These are phyloP conservation scores for Slavum lentiscoides DNA, from an alignment of 2,888 invertebrate genomes.

Conservation along the genomic window DNA sequence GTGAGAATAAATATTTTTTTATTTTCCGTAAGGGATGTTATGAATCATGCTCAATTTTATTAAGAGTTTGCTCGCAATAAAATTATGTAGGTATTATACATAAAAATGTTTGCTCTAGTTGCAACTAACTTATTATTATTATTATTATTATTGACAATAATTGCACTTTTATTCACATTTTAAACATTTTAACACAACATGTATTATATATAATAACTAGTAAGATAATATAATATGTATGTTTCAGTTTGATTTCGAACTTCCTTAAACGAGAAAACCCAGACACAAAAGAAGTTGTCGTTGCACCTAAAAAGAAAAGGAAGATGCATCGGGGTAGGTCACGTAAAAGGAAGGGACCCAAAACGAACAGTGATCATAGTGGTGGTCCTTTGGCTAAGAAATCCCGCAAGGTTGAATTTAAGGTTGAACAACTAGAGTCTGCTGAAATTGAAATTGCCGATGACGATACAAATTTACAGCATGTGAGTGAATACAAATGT, in stretches of 20 bases:
- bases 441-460: background rate
- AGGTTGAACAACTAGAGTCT: background rate
- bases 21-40: no score
- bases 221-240: background rate
- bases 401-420: background rate
- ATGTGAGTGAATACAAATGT: conserved; percentile 32
- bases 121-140: no score
- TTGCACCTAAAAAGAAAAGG: conserved; percentile 31
- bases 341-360: conserved; percentile 32
- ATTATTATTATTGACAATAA: no score
- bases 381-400: conserved; percentile 23
- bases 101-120: no score
- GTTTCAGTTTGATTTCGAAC: conserved; percentile 40
- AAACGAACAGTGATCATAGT: background rate
- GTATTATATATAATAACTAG: background rate
- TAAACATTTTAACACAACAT: background rate
- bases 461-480: background rate
- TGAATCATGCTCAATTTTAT: no score
- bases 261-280: conserved; percentile 17
- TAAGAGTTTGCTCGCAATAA: no score
- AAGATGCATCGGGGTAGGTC: conserved; percentile 14
- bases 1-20: no score
- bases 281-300: background rate
- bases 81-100: no score
- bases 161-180: background rate